Evolutionary conservation across 2,888 invertebrate genomes (phyloP).

Genomic region (Cephus sareptanus): DNA sequence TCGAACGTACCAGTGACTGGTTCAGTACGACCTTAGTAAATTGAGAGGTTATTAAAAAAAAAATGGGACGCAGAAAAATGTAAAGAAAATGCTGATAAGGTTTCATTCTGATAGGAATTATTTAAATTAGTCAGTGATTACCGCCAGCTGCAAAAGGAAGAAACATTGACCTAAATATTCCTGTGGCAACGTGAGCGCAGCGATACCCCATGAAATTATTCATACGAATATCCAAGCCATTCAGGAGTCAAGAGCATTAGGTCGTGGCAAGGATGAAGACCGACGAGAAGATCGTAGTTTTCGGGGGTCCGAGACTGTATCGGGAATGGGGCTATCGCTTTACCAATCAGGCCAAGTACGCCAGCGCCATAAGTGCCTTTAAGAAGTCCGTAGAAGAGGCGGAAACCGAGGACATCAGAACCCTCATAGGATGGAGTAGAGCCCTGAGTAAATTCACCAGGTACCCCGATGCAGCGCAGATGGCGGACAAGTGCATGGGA

Average conservation of each 20-base stretch:
- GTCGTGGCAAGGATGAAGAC: slow-evolving; percentile 22
- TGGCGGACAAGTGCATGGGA: slow-evolving; percentile 44
- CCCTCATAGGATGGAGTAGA: slow-evolving; percentile 45
- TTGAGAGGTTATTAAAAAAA: not conserved
- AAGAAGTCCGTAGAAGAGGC: slow-evolving; percentile 38
- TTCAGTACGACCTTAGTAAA: not conserved
- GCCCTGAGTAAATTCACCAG: slow-evolving; percentile 43
- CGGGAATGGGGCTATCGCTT: slow-evolving; percentile 55
- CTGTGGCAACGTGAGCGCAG: not conserved
- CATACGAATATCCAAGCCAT: not conserved
- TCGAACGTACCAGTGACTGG: not conserved
- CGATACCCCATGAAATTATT: not conserved
- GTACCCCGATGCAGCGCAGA: slow-evolving; percentile 42
- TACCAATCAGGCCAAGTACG: slow-evolving; percentile 33
- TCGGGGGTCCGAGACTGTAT: slow-evolving; percentile 45
- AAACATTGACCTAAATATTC: not conserved
- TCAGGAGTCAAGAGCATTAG: not conserved
- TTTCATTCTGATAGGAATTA: not conserved
- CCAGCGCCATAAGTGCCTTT: slow-evolving; percentile 44
- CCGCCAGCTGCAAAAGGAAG: not conserved
- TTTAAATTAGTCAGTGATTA: not conserved
- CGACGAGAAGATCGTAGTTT: slow-evolving; percentile 32
- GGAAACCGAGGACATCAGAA: slow-evolving; percentile 40
- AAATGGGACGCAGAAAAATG: not conserved
- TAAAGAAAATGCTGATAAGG: not conserved